Evolutionary conservation across 2,113 vertebrate species (phyloP), one percentile per base, ranked within the genome.

Genomic region (Halichoeres trimaculatus): DNA sequence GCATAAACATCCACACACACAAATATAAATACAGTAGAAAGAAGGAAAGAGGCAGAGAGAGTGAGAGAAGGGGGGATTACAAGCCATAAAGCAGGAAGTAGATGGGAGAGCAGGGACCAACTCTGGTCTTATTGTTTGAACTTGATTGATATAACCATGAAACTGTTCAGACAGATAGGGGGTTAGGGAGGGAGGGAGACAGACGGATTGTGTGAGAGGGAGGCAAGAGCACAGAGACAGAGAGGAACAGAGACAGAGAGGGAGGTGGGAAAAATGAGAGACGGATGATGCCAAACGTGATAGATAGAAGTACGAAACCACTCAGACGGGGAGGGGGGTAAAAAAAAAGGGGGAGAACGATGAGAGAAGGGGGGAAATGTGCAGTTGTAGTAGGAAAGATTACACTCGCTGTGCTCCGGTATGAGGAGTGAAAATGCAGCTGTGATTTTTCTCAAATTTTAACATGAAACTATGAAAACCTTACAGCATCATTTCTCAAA

Each of bases 81-180:
- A 79, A 88, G 80, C 85, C 80, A 89, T 92, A 90, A 91, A 91
- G 47, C 73, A 85, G 86, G 83, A 88, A 76, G 78, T 84, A 83
- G 89, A 91, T 92, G 86, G 82, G 86, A 83, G 87, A 85, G 71
- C 76, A 74, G 91, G 89, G 91, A 92, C 54, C 82, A 76, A 84
- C 90, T 89, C 51, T n/a, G 34, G 64, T 76, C 89, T 90, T 88
- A 89, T 90, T 86, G 86, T 91, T 89, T 83, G 85, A 91, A 83
- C 82, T 83, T 92, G 91, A 92, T 91, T 90, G 90, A 92, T 92
- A 90, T 73, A 79, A 87, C 78, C 74, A 83, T 86, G 83, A 87
- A 92, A 89, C 83, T 73, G 40, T 88, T 85, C 13, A 78, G 88
- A 89, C 87, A 89, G 81, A 81, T 61, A 66, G 34, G 59, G 75